Evolutionary conservation across 2,797 vertebrate genomes (phyloP).

Genomic region (Monodelphis domestica): DNA sequence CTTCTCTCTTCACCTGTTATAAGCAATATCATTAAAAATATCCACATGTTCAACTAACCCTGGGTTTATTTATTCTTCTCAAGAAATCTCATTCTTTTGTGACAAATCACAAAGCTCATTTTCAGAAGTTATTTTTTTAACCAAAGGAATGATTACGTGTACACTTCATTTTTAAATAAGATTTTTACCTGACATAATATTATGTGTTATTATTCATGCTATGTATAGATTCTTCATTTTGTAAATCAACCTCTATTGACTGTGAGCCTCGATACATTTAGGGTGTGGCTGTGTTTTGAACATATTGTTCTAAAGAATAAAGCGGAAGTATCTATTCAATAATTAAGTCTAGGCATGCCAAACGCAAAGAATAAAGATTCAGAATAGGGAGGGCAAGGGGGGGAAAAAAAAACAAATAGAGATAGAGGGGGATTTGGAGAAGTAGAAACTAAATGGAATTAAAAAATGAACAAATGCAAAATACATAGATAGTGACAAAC

Average conservation of each 20-base stretch:
- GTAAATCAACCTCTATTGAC: neutral
- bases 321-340: slow-evolving; percentile 1
- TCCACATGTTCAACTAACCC: too few species aligned
- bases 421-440: neutral
- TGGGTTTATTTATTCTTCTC: too few species aligned
- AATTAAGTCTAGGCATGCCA: neutral
- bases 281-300: neutral
- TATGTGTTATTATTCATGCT: slow-evolving; percentile 24
- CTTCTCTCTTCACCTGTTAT: too few species aligned
- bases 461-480: neutral
- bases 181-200: too few species aligned
- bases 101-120: neutral
- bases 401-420: neutral
- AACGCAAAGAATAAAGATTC: slow-evolving; percentile 40
- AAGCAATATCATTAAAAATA: too few species aligned
- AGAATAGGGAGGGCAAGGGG: neutral
- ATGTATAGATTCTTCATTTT: neutral
- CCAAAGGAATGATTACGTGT: slow-evolving; percentile 1
- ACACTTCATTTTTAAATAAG: slow-evolving; percentile 26
- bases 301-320: slow-evolving; percentile 28
- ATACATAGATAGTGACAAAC: neutral
- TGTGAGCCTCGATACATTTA: neutral
- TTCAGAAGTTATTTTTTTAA: slow-evolving; percentile 21
- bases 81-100: too few species aligned
- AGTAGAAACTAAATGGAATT: slow-evolving; percentile 20